Percentiles rank a stretch among this genome's conserved stretches.
Conservation (phyloP, 2,888 invertebrate species). For the Lacanobia wlatinum region DNA sequence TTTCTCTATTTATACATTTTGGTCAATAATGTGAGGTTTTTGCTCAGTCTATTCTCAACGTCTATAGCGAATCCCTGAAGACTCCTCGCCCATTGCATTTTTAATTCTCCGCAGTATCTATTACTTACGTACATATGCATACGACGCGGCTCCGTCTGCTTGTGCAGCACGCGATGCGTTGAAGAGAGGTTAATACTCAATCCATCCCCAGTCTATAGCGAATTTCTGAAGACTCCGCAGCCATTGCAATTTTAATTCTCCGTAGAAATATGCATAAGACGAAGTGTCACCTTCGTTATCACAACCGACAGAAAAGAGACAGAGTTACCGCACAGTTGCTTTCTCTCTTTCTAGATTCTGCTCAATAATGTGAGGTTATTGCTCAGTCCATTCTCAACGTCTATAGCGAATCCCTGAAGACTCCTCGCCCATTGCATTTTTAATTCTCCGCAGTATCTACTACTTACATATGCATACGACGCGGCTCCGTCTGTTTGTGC, state of each 20-base stretch:
- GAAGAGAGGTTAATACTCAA: conserved; percentile 43
- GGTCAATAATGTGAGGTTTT: neutral
- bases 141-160: conserved; percentile 6
- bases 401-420: neutral
- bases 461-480: conserved; percentile 27
- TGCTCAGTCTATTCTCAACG: neutral
- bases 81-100: conserved; percentile 19
- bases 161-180: conserved; percentile 46
- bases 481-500: conserved; percentile 11
- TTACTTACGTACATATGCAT: conserved; percentile 33
- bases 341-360: neutral
- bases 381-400: neutral
- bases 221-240: too few species aligned
- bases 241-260: too few species aligned
- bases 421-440: conserved; percentile 23
- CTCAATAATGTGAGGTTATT: neutral
- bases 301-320: too few species aligned
- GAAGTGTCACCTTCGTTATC: too few species aligned
- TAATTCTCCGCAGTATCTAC: conserved; percentile 21
- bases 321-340: too few species aligned
- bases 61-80: neutral
- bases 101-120: conserved; percentile 23
- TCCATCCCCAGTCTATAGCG: too few species aligned
- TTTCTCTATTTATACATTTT: neutral
- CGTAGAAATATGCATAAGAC: too few species aligned